Base-by-base conservation (phyloP, 1,140 invertebrate species). In the Macrosteles quadrilineatus region DNA sequence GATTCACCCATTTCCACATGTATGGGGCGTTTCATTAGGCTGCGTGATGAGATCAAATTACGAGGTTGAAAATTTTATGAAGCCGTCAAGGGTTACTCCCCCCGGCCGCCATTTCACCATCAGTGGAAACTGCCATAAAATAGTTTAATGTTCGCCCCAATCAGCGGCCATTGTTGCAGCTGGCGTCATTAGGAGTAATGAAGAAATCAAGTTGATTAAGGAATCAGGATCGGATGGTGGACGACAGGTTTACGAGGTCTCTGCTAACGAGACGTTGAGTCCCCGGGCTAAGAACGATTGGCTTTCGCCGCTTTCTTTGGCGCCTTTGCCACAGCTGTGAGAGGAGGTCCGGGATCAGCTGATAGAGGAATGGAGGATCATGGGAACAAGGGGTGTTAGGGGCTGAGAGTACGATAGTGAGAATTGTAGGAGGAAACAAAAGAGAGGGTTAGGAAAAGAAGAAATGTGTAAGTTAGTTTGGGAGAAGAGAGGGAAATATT, bases 191-290 rank as follows among this genome's bases (percentile, higher is more conserved):
- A 59, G 55, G 3, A 4, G 21, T 59, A 59, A 59, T 59, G 55
- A 59, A 59, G 55, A 59, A 59, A 59, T 59, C 55, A 59, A 59
- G 55, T 30, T 59, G 55, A 59, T 59, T 59, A 59, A 59, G 55
- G 55, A 59, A 59, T 59, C 55, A 59, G 55, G 21, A 59, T 59
- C 55, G 55, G 55, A 59, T 59, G 55, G 55, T 59, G 21, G 21
- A 14, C 27, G 55, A 30, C 55, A 59, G 55, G 2, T 59, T 59
- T 59, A 59, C 27, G 55, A 25, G 55, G 23, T 59, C 21, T 14
- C 11, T 6, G 21, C 55, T 59, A 59, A 59, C 55, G 55, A 59
- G 55, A 14, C 14, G 32, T 36, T 36, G 32, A 36, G 27, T 25
- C 55, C 55, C 27, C 6, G 23, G 23, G 55, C 14, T 2, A n/a